Conservation (phyloP, 2,797 vertebrate genomes). For the Schizothorax lantsangensis region DNA sequence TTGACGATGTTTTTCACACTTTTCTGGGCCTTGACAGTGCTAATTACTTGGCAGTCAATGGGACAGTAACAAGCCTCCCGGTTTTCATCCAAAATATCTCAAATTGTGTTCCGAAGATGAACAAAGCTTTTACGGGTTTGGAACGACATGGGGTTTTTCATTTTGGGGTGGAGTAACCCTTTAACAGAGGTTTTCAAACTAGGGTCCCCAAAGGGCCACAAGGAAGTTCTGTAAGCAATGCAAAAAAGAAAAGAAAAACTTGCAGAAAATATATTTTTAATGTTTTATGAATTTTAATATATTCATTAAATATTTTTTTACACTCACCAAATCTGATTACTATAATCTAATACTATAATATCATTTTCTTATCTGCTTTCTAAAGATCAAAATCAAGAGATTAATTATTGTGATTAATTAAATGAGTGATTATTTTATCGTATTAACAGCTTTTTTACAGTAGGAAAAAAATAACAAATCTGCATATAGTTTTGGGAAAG, state of each 20-base stretch:
- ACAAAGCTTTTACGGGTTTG: too few species aligned
- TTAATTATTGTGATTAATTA: background rate
- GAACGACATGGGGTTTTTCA: too few species aligned
- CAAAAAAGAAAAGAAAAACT: background rate
- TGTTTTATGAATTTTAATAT: background rate
- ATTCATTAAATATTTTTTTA: background rate
- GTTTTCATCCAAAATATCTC: too few species aligned
- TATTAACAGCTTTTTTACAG: background rate
- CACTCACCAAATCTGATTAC: background rate
- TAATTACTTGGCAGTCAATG: too few species aligned
- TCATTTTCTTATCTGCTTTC: background rate
- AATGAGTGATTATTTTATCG: background rate
- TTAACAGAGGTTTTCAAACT: background rate
- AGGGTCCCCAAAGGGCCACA: background rate
- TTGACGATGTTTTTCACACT: too few species aligned
- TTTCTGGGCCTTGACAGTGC: too few species aligned
- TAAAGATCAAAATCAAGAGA: background rate
- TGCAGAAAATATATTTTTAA: background rate
- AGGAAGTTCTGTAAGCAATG: background rate
- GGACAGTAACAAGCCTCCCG: too few species aligned
- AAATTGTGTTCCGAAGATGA: too few species aligned
- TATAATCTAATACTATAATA: background rate
- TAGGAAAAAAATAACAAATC: background rate
- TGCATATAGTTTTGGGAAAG: background rate
- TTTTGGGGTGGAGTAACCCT: too few species aligned